Conservation (phyloP, 2,888 invertebrate genomes). For the Nectonema munidae region DNA sequence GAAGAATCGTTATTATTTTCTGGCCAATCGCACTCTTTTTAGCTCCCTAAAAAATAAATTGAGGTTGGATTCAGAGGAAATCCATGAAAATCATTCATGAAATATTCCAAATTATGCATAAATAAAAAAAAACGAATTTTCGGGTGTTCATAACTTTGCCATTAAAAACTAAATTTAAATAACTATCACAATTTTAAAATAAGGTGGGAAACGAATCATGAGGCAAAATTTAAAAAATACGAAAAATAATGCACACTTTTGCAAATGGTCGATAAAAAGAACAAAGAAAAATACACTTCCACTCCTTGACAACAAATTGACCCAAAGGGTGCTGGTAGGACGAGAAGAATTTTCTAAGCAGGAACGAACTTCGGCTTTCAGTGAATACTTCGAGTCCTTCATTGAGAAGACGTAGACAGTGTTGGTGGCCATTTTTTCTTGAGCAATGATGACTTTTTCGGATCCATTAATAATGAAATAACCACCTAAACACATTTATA, state of each 20-base stretch:
- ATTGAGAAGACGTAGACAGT: slow-evolving; percentile 97
- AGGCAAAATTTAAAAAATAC: no score
- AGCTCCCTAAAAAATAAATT: slow-evolving; percentile 44
- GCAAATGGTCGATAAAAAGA: no score
- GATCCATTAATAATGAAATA: slow-evolving; percentile 99
- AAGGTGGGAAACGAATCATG: no score
- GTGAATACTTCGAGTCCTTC: slow-evolving; percentile 97
- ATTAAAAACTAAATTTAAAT: no score
- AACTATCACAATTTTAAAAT: no score
- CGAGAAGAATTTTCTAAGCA: slow-evolving; percentile 56
- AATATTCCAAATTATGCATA: not conserved
- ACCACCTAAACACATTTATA: slow-evolving; percentile 27
- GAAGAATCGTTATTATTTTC: slow-evolving; percentile 75
- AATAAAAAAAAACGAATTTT: no score
- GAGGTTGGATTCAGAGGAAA: no score
- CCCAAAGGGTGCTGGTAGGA: slow-evolving; percentile 87
- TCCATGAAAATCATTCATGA: not conserved
- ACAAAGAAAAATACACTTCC: slow-evolving; percentile 30
- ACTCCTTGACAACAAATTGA: slow-evolving; percentile 96
- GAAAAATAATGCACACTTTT: no score
- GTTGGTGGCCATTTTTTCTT: slow-evolving; percentile 99
- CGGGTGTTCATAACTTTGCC: no score
- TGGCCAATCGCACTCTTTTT: slow-evolving; percentile 96
- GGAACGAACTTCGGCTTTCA: slow-evolving; percentile 83
- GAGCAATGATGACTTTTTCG: slow-evolving; percentile 84